Conservation (phyloP, 2,113 vertebrate species). For the Rissa tridactyla region DNA sequence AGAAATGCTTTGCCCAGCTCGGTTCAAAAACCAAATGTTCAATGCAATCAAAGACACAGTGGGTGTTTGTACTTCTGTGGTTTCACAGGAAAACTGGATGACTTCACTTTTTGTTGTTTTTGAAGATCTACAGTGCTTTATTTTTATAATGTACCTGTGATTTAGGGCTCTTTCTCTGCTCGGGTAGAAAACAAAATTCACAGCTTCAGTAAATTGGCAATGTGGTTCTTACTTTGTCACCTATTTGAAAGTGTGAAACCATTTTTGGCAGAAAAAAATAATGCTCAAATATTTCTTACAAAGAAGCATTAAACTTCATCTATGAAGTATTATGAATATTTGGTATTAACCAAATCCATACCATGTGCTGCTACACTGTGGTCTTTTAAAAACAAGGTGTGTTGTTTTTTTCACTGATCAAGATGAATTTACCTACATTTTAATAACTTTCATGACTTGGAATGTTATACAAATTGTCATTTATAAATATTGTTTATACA, state of each 20-base stretch:
- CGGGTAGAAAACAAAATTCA: conserved; percentile 50
- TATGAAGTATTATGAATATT: neutral
- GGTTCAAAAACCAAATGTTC: neutral
- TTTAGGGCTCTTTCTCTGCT: conserved; percentile 17
- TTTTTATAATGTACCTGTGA: conserved; percentile 50
- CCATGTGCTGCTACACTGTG: neutral
- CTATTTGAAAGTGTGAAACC: conserved; percentile 58
- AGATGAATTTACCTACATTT: neutral
- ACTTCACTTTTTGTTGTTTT: neutral
- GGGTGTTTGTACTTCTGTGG: neutral
- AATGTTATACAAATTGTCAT: neutral
- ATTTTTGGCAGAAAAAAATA: conserved; percentile 44
- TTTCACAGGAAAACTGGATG: neutral
- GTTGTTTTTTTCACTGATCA: neutral
- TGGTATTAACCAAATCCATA: neutral
- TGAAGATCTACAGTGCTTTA: neutral
- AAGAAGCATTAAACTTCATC: neutral
- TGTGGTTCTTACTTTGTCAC: conserved; percentile 51
- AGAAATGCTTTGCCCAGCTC: neutral
- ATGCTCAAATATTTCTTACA: conserved; percentile 49
- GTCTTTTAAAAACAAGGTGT: neutral
- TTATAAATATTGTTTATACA: neutral
- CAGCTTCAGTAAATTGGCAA: conserved; percentile 17
- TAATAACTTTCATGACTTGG: neutral
- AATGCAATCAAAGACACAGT: neutral